These are phyloP conservation scores for Limnephilus rhombicus DNA, from an alignment of 2,888 invertebrate genomes.

Conservation along the genomic window DNA sequence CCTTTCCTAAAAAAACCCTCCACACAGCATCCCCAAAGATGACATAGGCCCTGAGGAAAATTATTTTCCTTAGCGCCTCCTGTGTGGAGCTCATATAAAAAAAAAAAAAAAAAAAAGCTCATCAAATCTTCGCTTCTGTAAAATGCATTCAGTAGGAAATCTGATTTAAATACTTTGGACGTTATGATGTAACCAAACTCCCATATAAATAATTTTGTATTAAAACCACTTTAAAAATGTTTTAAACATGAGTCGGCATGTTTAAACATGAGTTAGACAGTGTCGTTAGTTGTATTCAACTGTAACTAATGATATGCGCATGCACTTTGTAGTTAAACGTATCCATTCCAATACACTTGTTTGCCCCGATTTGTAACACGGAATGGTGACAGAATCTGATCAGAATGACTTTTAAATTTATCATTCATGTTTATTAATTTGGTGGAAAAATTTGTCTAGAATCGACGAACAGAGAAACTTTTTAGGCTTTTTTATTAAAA, in stretches of 20 bases:
- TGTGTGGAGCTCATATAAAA: no score
- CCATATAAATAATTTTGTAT: background rate
- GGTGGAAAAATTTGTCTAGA: background rate
- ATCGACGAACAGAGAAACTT: background rate
- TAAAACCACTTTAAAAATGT: background rate
- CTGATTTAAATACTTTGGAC: background rate
- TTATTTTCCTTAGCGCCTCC: no score
- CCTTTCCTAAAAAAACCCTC: no score
- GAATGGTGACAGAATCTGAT: background rate
- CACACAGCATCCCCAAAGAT: no score
- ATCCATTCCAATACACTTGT: conserved; percentile 11
- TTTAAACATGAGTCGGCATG: background rate
- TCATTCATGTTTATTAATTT: background rate
- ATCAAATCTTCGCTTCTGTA: background rate
- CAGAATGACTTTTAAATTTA: conserved; percentile 14
- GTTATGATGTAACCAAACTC: background rate
- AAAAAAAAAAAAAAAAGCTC: no score
- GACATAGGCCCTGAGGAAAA: no score
- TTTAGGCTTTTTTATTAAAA: no score
- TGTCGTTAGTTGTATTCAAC: background rate
- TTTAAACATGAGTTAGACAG: conserved; percentile 12
- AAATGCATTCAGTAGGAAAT: background rate
- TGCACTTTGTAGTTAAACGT: background rate
- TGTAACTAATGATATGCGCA: conserved; percentile 5
- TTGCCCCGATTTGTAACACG: background rate